Conservation (phyloP, 1,140 invertebrate genomes). For the Atta texana region DNA sequence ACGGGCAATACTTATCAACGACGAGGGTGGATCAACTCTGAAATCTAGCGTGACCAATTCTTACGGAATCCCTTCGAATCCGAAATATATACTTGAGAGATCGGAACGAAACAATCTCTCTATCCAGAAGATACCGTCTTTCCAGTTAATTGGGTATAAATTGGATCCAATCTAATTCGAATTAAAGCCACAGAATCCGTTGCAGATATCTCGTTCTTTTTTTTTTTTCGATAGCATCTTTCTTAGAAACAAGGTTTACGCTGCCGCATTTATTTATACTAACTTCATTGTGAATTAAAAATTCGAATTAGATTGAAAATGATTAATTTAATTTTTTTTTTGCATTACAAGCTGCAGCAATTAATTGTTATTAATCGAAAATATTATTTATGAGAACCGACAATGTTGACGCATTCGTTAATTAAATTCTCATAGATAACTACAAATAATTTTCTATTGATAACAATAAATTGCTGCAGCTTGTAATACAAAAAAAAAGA, state of each 20-base stretch:
- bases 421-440: background rate
- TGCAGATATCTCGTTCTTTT: slow-evolving; percentile 42
- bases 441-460: background rate
- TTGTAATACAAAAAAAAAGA: background rate
- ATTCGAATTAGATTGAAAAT: slow-evolving; percentile 41
- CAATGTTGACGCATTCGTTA: background rate
- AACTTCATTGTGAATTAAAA: slow-evolving; percentile 33
- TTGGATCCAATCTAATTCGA: slow-evolving; percentile 80
- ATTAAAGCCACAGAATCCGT: slow-evolving; percentile 70
- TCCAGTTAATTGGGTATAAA: slow-evolving; percentile 79
- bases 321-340: slow-evolving; percentile 24
- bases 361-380: background rate
- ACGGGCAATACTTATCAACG: slow-evolving; percentile 60
- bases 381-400: background rate
- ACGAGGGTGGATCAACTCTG: slow-evolving; percentile 68
- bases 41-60: slow-evolving; percentile 68
- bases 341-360: background rate
- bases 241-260: slow-evolving; percentile 57
- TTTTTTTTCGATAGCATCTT: slow-evolving; percentile 34
- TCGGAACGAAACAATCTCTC: slow-evolving; percentile 19
- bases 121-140: slow-evolving; percentile 40
- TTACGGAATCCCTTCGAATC: slow-evolving; percentile 45
- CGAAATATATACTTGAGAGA: slow-evolving; percentile 66
- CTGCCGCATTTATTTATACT: slow-evolving; percentile 37
- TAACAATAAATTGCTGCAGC: background rate